Evolutionary conservation across 2,113 vertebrate species (phyloP), one percentile per base, ranked within the genome.

Genomic region (Rana temporaria): DNA sequence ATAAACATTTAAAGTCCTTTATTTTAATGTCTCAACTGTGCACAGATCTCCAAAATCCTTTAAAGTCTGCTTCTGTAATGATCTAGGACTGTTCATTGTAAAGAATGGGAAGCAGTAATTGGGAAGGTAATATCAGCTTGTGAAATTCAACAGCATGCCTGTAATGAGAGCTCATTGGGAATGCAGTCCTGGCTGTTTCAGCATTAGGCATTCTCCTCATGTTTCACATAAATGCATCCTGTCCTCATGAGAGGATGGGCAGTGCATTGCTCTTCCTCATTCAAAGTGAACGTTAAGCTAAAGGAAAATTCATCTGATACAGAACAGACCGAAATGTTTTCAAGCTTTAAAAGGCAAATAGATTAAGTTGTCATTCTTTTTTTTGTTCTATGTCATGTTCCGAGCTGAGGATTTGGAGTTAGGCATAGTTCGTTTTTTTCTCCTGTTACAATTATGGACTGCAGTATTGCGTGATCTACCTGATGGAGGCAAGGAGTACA

Each of bases 141-240:
- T 84, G 63, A 88, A 90, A 89, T 88, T 91, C 89, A 92, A 93
- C 88, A 88, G 84, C 72, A 85, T 89, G 88, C 85, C 72, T 92
- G 93, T 93, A 93, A 93, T 85, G 88, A 90, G 92, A 93, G 87
- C 93, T 93, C 91, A 89, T 89, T 92, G 92, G 85, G 89, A 89
- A 91, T 92, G 90, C 92, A 87, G 90, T 87, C 88, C 89, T 68
- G 81, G 71, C 84, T 82, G 88, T 89, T 90, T 91, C 84, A 82
- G 88, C 90, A 90, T 92, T 90, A 93, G 86, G 86, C 87, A 91
- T 92, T 92, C 93, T 93, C 83, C 94, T 95, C 94, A 85, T 87
- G 92, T 95, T 95, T 94, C 94, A 89, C 90, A 90, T 89, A 89
- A 92, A 93, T 84, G 92, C 89, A 86, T 89, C 90, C 90, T 88